phyloP scores from a whole-genome alignment of 2,113 vertebrate species.

The Indicator maculatus region DNA sequence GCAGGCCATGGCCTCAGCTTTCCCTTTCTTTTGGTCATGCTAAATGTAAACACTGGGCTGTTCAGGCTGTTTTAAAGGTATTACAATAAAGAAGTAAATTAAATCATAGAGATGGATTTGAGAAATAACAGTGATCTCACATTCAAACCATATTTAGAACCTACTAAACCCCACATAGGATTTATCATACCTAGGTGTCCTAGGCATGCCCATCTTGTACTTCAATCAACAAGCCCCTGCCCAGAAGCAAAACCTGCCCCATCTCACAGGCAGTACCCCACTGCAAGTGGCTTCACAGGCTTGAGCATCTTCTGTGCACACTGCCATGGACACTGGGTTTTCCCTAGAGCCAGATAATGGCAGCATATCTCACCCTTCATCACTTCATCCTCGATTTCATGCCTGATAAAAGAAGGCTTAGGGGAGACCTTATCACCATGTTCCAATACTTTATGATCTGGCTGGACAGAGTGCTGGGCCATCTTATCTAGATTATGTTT shows the following conservation, averaged over 20 bases:
- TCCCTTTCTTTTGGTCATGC: neutral
- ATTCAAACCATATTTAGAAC: neutral
- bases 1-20: neutral
- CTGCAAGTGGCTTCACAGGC: neutral
- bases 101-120: neutral
- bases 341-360: neutral
- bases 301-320: neutral
- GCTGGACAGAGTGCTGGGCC: too few species aligned
- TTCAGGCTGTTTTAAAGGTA: neutral
- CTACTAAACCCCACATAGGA: neutral
- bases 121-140: neutral
- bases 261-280: neutral
- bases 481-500: too few species aligned
- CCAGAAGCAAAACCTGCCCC: neutral
- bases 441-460: too few species aligned
- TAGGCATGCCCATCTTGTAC: neutral
- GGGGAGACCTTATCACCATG: too few species aligned
- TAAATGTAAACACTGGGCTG: neutral
- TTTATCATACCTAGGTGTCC: neutral
- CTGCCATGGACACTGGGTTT: neutral
- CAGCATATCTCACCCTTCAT: accelerated
- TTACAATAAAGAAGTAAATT: neutral
- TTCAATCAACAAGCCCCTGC: neutral
- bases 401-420: neutral
- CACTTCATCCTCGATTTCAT: neutral